phyloP scores from a whole-genome alignment of 2,888 invertebrate genomes.

The Calameuta filiformis region DNA sequence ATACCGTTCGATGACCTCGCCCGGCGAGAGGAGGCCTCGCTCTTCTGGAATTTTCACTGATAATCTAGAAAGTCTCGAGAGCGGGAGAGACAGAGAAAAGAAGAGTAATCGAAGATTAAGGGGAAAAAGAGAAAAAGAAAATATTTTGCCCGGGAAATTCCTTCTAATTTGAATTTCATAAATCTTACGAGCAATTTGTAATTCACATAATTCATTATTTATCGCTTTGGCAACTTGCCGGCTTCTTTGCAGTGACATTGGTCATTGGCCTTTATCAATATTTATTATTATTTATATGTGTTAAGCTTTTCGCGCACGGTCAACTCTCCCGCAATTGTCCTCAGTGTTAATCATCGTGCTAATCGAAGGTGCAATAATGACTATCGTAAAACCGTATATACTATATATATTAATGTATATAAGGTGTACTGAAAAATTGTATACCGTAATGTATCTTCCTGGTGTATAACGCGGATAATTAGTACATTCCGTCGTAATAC shows the following conservation, averaged over 20 bases:
- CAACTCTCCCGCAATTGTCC: background rate
- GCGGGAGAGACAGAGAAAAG: background rate
- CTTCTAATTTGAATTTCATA: background rate
- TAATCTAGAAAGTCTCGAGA: conserved; percentile 32
- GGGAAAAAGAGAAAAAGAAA: no score
- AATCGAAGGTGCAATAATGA: background rate
- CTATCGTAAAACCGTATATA: background rate
- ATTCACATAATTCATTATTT: background rate
- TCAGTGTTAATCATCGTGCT: background rate
- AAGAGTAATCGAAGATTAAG: background rate
- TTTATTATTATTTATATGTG: background rate
- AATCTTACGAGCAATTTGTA: background rate
- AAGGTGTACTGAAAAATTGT: background rate
- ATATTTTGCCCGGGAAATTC: background rate
- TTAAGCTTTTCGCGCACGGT: background rate
- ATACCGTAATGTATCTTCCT: background rate
- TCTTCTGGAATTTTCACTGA: conserved; percentile 35
- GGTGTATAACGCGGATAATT: background rate
- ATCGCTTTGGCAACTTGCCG: background rate
- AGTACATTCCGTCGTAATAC: background rate
- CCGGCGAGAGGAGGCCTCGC: conserved; percentile 31
- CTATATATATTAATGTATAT: background rate
- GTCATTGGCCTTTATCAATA: background rate
- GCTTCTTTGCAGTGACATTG: background rate
- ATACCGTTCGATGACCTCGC: conserved; percentile 38